Conservation (phyloP, 1,140 invertebrate species). For the Brachionus sp. region DNA sequence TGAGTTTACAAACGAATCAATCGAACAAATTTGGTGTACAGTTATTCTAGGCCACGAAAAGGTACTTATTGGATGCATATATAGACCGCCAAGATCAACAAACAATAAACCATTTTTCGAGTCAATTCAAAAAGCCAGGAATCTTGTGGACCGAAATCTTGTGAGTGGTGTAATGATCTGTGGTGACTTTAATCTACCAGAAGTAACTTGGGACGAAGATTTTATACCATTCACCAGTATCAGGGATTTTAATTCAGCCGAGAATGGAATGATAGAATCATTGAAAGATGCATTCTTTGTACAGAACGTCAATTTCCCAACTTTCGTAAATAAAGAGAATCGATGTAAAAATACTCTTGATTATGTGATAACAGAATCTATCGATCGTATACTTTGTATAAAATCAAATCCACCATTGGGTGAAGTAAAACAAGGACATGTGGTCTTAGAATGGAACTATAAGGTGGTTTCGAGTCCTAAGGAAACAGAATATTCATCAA, state of each 20-base stretch:
- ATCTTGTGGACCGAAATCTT: background rate
- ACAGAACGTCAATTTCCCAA: background rate
- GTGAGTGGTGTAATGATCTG: background rate
- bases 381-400: background rate
- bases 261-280: background rate
- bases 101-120: background rate
- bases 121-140: background rate
- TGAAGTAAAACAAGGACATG: background rate
- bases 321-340: background rate
- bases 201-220: background rate
- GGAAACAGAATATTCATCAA: background rate
- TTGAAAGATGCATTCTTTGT: background rate
- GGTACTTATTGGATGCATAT: background rate
- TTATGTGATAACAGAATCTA: background rate
- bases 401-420: background rate
- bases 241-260: background rate
- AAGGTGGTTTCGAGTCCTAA: background rate
- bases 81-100: background rate
- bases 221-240: background rate
- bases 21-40: background rate
- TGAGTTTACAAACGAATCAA: background rate
- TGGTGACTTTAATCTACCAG: background rate
- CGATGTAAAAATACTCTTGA: background rate
- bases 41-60: background rate
- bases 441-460: background rate